Conservation (phyloP, 2,113 vertebrate genomes). For the Sterna hirundo region DNA sequence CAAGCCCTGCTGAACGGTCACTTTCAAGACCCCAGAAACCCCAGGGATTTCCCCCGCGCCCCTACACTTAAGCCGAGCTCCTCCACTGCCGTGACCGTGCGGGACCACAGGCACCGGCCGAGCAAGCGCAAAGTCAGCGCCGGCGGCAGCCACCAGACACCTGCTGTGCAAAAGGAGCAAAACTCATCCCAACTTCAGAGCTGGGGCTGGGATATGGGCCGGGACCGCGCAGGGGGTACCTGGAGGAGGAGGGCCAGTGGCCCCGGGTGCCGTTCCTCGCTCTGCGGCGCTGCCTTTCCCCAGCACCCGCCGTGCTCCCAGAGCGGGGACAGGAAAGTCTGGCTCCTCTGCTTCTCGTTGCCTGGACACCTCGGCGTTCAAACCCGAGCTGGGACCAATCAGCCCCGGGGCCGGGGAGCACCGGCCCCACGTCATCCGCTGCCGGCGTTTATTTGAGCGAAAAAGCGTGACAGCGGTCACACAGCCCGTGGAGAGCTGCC, state of each 20-base stretch:
- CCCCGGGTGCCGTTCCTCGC: not conserved
- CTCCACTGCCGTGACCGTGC: rapidly evolving
- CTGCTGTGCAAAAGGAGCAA: rapidly evolving
- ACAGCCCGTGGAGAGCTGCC: not conserved
- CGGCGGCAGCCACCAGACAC: rapidly evolving
- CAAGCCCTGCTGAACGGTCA: not conserved
- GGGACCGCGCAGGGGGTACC: not conserved
- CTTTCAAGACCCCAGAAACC: not conserved
- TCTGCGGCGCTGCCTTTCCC: not conserved
- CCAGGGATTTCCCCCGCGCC: rapidly evolving
- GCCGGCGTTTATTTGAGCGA: not conserved
- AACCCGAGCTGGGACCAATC: slow-evolving; percentile 66
- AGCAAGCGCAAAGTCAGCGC: rapidly evolving
- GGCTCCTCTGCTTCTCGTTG: slow-evolving; percentile 55
- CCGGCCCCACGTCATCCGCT: slow-evolving; percentile 39
- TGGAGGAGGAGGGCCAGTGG: not conserved
- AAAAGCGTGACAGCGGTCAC: slow-evolving; percentile 23
- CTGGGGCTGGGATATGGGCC: rapidly evolving
- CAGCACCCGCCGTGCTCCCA: not conserved
- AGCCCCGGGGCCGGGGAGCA: slow-evolving; percentile 30
- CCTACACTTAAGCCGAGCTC: rapidly evolving
- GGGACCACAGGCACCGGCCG: rapidly evolving
- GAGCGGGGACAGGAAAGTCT: not conserved
- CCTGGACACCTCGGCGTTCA: slow-evolving; percentile 70
- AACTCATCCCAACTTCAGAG: not conserved